These are phyloP conservation scores for Hypothenemus hampei DNA, from an alignment of 1,140 invertebrate genomes.

Conservation along the genomic window DNA sequence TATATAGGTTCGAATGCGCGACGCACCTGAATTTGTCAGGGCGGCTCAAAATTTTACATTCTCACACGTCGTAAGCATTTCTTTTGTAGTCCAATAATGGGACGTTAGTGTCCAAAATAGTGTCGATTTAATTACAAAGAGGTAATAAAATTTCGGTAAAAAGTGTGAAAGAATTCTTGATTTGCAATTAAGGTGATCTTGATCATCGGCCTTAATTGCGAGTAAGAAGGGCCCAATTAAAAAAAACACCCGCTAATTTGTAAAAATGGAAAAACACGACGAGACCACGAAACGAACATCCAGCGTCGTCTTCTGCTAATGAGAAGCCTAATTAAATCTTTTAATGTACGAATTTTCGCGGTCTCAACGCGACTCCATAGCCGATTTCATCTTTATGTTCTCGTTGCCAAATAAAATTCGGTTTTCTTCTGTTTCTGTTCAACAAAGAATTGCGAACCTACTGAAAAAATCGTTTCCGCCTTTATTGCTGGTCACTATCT, in stretches of 20 bases:
- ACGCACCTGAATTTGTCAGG: no score
- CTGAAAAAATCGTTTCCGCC: no score
- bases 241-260: conserved; percentile 32
- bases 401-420: neutral
- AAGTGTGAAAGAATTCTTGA: conserved; percentile 19
- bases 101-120: neutral
- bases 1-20: no score
- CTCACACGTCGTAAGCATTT: no score
- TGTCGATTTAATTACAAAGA: conserved; percentile 17
- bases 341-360: conserved; percentile 25
- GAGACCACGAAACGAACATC: conserved; percentile 27
- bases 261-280: conserved; percentile 30
- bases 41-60: no score
- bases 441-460: no score
- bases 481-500: no score
- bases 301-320: conserved; percentile 23
- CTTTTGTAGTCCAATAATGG: no score
- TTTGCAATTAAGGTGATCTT: conserved; percentile 16
- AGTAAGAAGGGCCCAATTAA: conserved; percentile 25
- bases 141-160: conserved; percentile 22
- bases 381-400: conserved; percentile 13
- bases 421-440: no score
- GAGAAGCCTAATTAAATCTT: conserved; percentile 32
- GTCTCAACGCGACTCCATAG: neutral
- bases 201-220: conserved; percentile 26